phyloP scores from a whole-genome alignment of 1,140 invertebrate genomes.

The Drosophila micromelanica region DNA sequence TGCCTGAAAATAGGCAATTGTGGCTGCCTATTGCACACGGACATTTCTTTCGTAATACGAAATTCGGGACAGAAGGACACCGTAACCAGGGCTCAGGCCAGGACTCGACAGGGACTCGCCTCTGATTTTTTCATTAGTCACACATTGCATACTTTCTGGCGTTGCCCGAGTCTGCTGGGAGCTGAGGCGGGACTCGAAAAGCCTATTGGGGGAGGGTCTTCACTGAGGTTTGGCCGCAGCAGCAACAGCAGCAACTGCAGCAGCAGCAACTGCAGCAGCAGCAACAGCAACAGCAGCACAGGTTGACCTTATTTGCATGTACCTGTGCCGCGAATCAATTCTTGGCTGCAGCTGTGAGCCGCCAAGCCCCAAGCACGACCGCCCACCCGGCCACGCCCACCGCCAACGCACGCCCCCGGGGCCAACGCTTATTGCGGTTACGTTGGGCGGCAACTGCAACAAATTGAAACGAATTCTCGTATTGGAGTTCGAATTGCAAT shows the following conservation, averaged over 20 bases:
- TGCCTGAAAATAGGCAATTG: too few species aligned
- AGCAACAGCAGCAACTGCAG: constrained; percentile 60
- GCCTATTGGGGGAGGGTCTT: constrained; percentile 37
- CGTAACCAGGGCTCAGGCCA: not conserved
- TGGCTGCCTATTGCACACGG: too few species aligned
- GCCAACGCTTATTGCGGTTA: constrained; percentile 56
- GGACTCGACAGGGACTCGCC: not conserved
- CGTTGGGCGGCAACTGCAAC: constrained; percentile 70
- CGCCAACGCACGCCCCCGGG: not conserved
- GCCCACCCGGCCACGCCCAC: not conserved
- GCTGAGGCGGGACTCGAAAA: constrained; percentile 3
- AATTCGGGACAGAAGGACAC: not conserved
- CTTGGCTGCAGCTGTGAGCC: constrained; percentile 38
- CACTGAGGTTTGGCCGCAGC: constrained; percentile 54
- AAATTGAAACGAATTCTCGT: constrained; percentile 79
- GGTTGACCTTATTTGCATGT: constrained; percentile 80
- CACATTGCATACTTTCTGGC: constrained; percentile 74
- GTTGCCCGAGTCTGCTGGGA: constrained; percentile 20
- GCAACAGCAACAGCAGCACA: constrained; percentile 58
- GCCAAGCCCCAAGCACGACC: not conserved
- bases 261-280: constrained; percentile 56
- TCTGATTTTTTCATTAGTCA: constrained; percentile 43
- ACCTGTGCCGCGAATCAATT: constrained; percentile 73
- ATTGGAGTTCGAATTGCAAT: constrained; percentile 80
- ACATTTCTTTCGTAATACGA: not conserved